phyloP scores from a whole-genome alignment of 92 coral and sea anemone species.

The Zoanthus solanderi region DNA sequence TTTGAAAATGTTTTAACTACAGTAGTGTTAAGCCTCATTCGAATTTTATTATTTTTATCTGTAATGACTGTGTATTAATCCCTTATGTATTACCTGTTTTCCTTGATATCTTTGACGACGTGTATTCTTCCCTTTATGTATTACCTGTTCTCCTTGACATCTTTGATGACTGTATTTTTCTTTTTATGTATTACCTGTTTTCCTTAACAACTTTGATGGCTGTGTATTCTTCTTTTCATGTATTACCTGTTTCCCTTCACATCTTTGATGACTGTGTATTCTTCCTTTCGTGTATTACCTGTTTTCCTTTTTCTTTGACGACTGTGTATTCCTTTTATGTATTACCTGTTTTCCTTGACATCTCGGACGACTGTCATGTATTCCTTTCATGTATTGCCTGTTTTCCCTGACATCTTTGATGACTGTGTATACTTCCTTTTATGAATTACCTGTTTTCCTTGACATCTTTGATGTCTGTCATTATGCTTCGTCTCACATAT shows the following conservation, averaged over 20 bases:
- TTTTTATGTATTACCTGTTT: background rate
- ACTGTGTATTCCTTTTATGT: too few relatives aligned
- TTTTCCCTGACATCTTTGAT: constrained; percentile 70
- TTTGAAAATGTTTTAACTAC: too few relatives aligned
- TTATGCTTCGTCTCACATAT: background rate
- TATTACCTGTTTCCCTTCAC: too few relatives aligned
- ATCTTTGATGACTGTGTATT: constrained; percentile 52
- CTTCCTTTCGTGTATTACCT: constrained; percentile 50
- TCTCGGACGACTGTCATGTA: too few relatives aligned
- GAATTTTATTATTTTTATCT: constrained; percentile 31
- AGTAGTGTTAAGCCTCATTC: too few relatives aligned
- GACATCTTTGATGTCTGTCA: too few relatives aligned
- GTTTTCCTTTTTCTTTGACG: too few relatives aligned
- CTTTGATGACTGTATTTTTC: constrained; percentile 75
- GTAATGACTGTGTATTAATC: constrained; percentile 67
- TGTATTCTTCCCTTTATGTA: too few relatives aligned
- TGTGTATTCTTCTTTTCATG: too few relatives aligned
- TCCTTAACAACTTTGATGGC: constrained; percentile 63
- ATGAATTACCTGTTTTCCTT: too few relatives aligned
- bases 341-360: too few relatives aligned
- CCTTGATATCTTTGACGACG: too few relatives aligned
- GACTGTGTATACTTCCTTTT: constrained; percentile 63
- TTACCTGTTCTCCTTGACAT: constrained; percentile 59
- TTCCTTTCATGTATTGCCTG: background rate
- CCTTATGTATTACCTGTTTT: background rate